These are phyloP conservation scores for Pseudococcus viburni DNA, from an alignment of 2,888 invertebrate species.

Conservation along the genomic window DNA sequence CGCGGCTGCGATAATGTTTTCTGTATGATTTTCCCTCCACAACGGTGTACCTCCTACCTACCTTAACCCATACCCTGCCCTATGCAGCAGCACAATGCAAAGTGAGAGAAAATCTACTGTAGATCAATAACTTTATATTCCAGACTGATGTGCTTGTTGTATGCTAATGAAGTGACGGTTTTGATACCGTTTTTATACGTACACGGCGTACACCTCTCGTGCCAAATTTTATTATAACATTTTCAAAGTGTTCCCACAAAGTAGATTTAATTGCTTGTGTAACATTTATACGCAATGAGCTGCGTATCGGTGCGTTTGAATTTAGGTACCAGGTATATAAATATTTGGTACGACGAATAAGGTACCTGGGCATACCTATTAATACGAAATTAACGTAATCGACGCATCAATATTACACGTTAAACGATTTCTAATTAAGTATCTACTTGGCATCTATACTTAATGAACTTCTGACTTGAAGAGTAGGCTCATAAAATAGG, in stretches of 20 bases:
- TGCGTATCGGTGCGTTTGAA: neutral
- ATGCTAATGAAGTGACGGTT: conserved; percentile 34
- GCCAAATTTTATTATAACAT: conserved; percentile 33
- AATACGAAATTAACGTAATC: neutral
- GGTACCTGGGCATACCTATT: neutral
- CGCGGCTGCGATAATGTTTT: conserved; percentile 9
- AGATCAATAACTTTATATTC: conserved; percentile 42
- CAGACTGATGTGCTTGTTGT: conserved; percentile 28
- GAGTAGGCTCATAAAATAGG: too few relatives aligned
- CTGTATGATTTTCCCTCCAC: neutral
- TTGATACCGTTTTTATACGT: conserved; percentile 10
- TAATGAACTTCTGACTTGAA: neutral
- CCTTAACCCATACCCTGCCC: neutral
- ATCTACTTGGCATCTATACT: neutral
- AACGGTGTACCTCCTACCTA: neutral
- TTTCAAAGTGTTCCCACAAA: conserved; percentile 29
- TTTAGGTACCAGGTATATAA: neutral
- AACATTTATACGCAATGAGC: neutral
- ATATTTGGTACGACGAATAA: neutral
- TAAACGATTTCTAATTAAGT: neutral
- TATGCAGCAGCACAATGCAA: neutral
- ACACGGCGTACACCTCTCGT: too few relatives aligned
- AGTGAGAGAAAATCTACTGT: neutral
- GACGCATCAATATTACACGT: neutral
- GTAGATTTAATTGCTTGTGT: conserved; percentile 26